Evolutionary conservation across 2,113 vertebrate species (phyloP), one percentile per base, ranked within the genome.

Genomic region (Parotia lawesii): DNA sequence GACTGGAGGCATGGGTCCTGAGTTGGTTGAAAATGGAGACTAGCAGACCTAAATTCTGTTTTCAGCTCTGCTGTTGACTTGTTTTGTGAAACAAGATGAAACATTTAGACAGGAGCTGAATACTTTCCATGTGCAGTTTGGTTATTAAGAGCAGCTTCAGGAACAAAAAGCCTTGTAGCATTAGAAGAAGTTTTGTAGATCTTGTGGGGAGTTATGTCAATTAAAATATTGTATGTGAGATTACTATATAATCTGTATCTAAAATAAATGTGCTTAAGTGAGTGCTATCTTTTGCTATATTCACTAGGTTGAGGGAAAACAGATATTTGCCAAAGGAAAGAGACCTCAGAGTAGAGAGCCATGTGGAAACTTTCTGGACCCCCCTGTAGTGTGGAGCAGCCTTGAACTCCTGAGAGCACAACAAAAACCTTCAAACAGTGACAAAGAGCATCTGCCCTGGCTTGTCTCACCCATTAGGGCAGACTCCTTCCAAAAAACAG

Each of bases 381-480:
- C 16, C 9, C 6, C 25, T 54, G 27, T 29, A 61, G 28, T 0
- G 0, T 58, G 40, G 27, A 79, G 70, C 62, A 76, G 58, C 50
- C 38, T 75, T 48, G 19, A n/a, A 10, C 29, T 81, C 9, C 12
- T 24, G 35, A 66, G 38, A 62, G 47, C 10, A 9, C 42, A 89
- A 70, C 17, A 73, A 51, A 87, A 77, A 45, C 81, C 35, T 91
- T 87, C 82, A 28, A 53, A 44, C 8, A 37, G 33, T 60, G 77
- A 69, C 65, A 75, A 33, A 70, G 38, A 82, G 23, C 91, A 94
- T 95, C 84, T 96, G 94, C 81, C 71, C 54, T 91, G 91, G 84
- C 84, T 93, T 3, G 3, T 96, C 87, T 94, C 37, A 40, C 25
- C 33, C 38, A 0, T 8, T 0, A 0, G 7, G 48, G 48, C 8